Evolutionary conservation across 2,797 vertebrate genomes (phyloP).

Genomic region (Steatocranus sp.): DNA sequence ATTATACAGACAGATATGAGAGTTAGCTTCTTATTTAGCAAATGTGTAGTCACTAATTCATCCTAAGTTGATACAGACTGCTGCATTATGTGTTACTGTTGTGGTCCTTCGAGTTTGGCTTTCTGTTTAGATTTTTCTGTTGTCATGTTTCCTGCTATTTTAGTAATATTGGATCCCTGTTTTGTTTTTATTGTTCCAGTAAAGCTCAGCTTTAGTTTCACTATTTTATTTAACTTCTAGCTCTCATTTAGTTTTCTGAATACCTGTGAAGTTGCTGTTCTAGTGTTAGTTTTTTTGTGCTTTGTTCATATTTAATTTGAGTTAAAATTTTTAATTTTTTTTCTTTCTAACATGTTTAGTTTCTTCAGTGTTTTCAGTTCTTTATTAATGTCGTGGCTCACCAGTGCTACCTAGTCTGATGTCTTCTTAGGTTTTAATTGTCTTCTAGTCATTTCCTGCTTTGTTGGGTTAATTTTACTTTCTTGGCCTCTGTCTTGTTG

Average conservation of each 20-base stretch:
- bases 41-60: neutral
- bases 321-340: neutral
- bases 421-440: neutral
- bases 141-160: neutral
- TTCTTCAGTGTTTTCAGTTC: neutral
- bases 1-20: neutral
- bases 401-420: neutral
- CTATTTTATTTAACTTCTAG: neutral
- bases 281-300: neutral
- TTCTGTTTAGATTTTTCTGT: neutral
- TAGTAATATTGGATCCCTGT: neutral
- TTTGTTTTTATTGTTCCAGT: neutral
- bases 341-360: neutral
- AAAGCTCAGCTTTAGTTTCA: neutral
- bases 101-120: no score
- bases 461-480: neutral
- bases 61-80: neutral
- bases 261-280: neutral
- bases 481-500: neutral
- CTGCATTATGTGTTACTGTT: no score
- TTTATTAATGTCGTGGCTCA: neutral
- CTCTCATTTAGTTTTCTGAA: neutral
- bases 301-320: neutral
- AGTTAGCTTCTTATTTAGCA: neutral
- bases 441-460: neutral